These are phyloP conservation scores for Paramuricea clavata DNA, from an alignment of 92 coral and sea anemone genomes.

Conservation along the genomic window DNA sequence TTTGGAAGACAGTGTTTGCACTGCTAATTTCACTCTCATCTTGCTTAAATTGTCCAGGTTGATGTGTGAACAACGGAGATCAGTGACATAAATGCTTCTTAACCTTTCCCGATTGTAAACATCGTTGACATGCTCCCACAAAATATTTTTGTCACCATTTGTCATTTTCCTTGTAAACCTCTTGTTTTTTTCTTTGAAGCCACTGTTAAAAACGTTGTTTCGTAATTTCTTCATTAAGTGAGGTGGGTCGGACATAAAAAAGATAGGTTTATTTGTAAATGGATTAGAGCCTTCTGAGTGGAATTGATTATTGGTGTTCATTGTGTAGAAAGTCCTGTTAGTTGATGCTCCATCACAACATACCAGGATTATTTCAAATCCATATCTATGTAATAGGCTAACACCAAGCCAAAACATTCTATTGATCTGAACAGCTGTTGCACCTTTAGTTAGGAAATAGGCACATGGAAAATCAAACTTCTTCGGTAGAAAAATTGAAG, in stretches of 20 bases:
- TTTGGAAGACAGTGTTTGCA: constrained; percentile 49
- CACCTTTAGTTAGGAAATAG: constrained; percentile 55
- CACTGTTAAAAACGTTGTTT: constrained; percentile 49
- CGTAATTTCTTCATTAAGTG: constrained; percentile 31
- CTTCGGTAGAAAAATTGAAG: constrained; percentile 52
- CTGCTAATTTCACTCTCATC: constrained; percentile 53
- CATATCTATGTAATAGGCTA: constrained; percentile 46
- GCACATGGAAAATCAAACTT: constrained; percentile 51
- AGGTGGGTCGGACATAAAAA: constrained; percentile 26
- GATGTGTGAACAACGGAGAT: constrained; percentile 42
- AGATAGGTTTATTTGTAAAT: constrained; percentile 1
- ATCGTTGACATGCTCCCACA: constrained; percentile 45
- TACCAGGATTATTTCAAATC: constrained; percentile 40
- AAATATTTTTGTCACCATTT: constrained; percentile 30
- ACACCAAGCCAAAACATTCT: constrained; percentile 58
- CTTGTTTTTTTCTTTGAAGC: constrained; percentile 35
- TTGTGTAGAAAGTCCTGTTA: constrained; percentile 41
- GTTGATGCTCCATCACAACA: constrained; percentile 60
- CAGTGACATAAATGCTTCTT: constrained; percentile 43
- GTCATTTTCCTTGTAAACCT: constrained; percentile 49
- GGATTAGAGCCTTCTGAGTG: constrained; percentile 32
- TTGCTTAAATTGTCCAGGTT: constrained; percentile 46
- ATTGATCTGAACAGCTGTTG: constrained; percentile 52
- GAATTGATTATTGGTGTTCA: constrained; percentile 19
- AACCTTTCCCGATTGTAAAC: constrained; percentile 39